Conservation (phyloP, 2,113 vertebrate genomes). For the Fulica atra region DNA sequence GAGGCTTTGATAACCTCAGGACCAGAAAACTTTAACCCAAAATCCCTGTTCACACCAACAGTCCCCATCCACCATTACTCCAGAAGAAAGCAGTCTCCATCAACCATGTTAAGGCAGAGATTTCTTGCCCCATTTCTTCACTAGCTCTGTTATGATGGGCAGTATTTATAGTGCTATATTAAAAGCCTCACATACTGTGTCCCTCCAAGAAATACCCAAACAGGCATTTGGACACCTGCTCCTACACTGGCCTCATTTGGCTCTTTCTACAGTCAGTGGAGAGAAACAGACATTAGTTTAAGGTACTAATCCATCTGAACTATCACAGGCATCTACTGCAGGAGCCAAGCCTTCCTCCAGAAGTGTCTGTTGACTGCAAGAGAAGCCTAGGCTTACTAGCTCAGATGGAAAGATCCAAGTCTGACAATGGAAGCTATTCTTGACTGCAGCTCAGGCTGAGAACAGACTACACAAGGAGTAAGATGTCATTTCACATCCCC, state of each 20-base stretch:
- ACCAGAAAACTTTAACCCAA: fast-evolving
- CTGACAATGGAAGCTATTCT: not conserved
- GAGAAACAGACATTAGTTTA: not conserved
- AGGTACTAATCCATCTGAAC: not conserved
- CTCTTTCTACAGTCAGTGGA: not conserved
- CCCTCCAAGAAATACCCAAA: not conserved
- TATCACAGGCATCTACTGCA: not conserved
- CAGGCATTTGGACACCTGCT: not conserved
- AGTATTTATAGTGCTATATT: not conserved
- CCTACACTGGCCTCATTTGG: not conserved
- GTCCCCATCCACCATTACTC: not conserved
- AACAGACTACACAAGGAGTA: not conserved
- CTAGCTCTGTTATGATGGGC: not conserved
- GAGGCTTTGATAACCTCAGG: not conserved
- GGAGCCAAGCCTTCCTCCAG: not conserved
- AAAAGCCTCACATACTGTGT: not conserved
- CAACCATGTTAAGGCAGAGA: not conserved
- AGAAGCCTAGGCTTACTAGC: not conserved
- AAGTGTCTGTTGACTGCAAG: not conserved
- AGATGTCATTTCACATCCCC: not conserved
- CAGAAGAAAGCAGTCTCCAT: not conserved
- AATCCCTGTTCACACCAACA: not conserved
- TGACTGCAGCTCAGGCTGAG: not conserved
- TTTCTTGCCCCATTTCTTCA: not conserved
- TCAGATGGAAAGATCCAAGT: not conserved